Conservation (phyloP, 2,888 invertebrate genomes). For the Synergus laeviventris region DNA sequence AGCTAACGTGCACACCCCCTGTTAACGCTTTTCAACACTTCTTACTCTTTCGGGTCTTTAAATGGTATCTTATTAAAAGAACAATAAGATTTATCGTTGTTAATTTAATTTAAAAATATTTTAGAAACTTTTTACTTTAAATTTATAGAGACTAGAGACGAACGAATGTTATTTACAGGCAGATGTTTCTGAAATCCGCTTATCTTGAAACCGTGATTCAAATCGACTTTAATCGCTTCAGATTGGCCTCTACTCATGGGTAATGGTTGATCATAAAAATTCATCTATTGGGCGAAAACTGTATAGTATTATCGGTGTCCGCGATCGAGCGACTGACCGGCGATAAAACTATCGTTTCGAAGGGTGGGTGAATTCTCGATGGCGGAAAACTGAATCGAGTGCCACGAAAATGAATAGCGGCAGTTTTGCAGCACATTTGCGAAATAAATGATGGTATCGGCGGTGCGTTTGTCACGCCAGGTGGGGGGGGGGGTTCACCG, state of each 20-base stretch:
- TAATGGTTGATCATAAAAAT: conserved; percentile 31
- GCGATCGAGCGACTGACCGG: conserved; percentile 50
- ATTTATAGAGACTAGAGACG: no score
- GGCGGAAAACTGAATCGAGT: conserved; percentile 74
- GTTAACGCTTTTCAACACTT: conserved; percentile 31
- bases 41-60: not conserved
- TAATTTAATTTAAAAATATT: not conserved
- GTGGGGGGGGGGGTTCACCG: conserved; percentile 49
- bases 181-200: not conserved
- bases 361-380: conserved; percentile 61
- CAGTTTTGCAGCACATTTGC: conserved; percentile 76
- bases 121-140: no score
- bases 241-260: conserved; percentile 28
- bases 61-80: not conserved
- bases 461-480: conserved; percentile 74
- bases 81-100: not conserved
- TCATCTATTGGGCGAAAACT: conserved; percentile 51
- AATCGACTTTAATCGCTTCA: conserved; percentile 29
- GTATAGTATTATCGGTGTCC: conserved; percentile 54
- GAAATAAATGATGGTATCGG: conserved; percentile 76
- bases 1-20: conserved; percentile 43
- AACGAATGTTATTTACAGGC: no score
- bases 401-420: conserved; percentile 76
- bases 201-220: conserved; percentile 21
- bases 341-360: conserved; percentile 52